phyloP scores from a whole-genome alignment of 1,140 invertebrate genomes.

The Paralvinella palmiformis region DNA sequence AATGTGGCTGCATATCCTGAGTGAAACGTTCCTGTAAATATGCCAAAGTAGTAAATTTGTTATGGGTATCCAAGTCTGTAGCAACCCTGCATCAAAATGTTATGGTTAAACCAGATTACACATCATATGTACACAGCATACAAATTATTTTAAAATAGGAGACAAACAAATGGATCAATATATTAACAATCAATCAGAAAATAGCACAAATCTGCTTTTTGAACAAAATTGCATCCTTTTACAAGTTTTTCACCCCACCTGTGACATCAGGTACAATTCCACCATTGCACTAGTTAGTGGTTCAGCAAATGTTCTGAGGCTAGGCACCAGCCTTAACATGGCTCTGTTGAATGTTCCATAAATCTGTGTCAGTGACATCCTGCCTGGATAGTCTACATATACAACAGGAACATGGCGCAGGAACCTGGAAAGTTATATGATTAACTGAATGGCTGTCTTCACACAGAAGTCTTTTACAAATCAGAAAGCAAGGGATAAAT shows the following conservation, averaged over 20 bases:
- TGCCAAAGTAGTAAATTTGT: background rate
- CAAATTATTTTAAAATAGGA: no score
- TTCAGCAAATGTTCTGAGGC: constrained; percentile 85
- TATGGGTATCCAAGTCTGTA: background rate
- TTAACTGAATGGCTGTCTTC: background rate
- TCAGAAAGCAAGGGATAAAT: no score
- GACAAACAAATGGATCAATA: background rate
- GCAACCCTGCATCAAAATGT: background rate
- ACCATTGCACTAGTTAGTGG: constrained; percentile 98
- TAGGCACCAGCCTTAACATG: constrained; percentile 88
- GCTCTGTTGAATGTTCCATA: constrained; percentile 97
- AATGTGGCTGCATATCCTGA: constrained; percentile 99
- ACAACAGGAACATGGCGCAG: constrained; percentile 94
- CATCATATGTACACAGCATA: no score
- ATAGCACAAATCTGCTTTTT: background rate
- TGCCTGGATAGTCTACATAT: constrained; percentile 99
- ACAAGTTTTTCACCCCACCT: no score
- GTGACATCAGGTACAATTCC: constrained; percentile 93
- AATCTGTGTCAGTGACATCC: constrained; percentile 86
- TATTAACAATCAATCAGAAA: no score
- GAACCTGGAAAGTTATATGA: constrained; percentile 3
- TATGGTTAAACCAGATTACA: background rate
- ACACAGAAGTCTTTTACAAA: no score
- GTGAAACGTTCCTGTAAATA: constrained; percentile 78
- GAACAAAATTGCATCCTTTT: no score